Base-by-base conservation (phyloP, 2,888 invertebrate genomes). In the Synergus gifuensis region DNA sequence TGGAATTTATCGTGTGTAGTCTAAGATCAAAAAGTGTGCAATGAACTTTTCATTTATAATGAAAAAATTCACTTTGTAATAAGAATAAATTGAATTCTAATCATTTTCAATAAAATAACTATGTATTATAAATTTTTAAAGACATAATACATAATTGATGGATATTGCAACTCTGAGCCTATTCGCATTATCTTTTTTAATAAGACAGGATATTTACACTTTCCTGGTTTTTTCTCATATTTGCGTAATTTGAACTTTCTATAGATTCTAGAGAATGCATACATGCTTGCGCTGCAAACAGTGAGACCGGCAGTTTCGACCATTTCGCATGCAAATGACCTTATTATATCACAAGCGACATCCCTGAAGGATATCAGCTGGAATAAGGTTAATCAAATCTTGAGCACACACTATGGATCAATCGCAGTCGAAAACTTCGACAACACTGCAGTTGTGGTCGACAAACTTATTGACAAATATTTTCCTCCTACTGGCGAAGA, bases 381-480 rank as follows among this genome's bases (percentile, higher is more conserved):
- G 95, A 94, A 95, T 79, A 96, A 95, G 87, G 95, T 95, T 18
- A 96, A 96, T 90, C 94, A 95, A 76, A 94, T 96, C 77, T 93
- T 96, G 73, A 94, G 94, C 46, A 95, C 96, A 5, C 94, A 95
- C 73, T 95, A 95, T 88, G 96, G 96, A 3, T 94, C 94, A 88
- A 94, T 94, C 87, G 96, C 96, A 0, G 93, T 96, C 28, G 93
- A 93, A 85, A 94, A 95, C 78, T 94, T 96, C 28, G 96, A 96
- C 89, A 93, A 93, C 4, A 95, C 96, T 67, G 95, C 96, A 22
- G 93, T 94, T 2, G 92, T 95, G 81, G 96, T 96, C 28, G 96
- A 97, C 93, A 94, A 94, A 81, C 93, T 96, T 83, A 92, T 97
- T 12, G 96, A 97, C 91, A 95, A 95, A 88, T 96, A 96, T 90